Base-by-base conservation (phyloP, 2,888 invertebrate species). In the Eupithecia inturbata region DNA sequence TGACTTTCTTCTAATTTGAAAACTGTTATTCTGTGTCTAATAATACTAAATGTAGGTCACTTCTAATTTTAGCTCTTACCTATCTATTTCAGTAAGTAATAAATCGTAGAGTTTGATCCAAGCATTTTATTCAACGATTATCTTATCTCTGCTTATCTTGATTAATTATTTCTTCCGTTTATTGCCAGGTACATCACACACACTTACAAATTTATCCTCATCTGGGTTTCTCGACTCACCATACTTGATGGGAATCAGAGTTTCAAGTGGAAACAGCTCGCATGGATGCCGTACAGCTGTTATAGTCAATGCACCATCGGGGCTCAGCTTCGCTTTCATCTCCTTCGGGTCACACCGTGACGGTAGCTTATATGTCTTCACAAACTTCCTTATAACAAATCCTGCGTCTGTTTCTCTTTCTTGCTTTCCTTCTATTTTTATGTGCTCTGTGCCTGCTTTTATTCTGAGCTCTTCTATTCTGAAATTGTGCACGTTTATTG, bases 371-470 rank as follows among this genome's bases (percentile, higher is more conserved):
- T 89, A 93, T 79, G 89, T 92, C n/a, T 88, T 85, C 0, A 87
- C 81, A 71, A 94, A 93, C 22, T 89, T 88, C 5, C 89, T 82
- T 1, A 90, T 71, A 0, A 91, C 75, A 57, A 81, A 87, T 0
- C 92, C 92, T 19, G 81, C 82, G 31, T 86, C 82, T 0, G 86
- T 87, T 73, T 88, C 85, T 28, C 85, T 85, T 53, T 93, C 93
- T n/a, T 92, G 90, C 74, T 92, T 92, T 0, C 94, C 94, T 84
- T 94, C 91, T 6, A 94, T 87, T 0, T 90, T 76, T 0, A 94
- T 86, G 71, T 87, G 91, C n/a, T 92, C 90, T 2, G 87, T 82
- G 0, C 87, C 81, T 0, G 92, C 93, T 75, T 91, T 92, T 0
- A 93, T 91, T 14, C 87, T 79, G 14, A 94, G 83, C 73, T 94